phyloP scores from a whole-genome alignment of 2,888 invertebrate genomes.

The Noctuana brunneofusca region DNA sequence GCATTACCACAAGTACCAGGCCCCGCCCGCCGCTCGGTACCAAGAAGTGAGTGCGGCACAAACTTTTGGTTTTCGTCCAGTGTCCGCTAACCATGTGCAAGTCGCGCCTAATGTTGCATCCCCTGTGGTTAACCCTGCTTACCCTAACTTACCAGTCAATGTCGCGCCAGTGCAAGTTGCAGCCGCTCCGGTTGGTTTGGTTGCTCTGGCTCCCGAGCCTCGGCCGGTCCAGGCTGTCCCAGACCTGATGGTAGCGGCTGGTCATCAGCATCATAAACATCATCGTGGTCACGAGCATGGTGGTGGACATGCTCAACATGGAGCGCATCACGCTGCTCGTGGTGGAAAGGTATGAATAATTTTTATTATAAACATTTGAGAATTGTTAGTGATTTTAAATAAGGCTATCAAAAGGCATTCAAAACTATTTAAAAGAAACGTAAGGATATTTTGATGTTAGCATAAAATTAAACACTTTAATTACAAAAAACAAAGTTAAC shows the following conservation, averaged over 20 bases:
- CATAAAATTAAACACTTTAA: too few species aligned
- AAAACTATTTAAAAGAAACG: too few species aligned
- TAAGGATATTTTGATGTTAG: not conserved
- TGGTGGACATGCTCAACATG: slow-evolving; percentile 80
- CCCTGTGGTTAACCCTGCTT: slow-evolving; percentile 28
- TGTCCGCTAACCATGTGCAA: slow-evolving; percentile 25
- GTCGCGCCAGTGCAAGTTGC: slow-evolving; percentile 29
- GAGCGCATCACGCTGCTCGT: slow-evolving; percentile 76
- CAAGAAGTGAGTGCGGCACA: slow-evolving; percentile 48
- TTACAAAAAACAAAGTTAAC: not conserved
- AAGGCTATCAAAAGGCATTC: too few species aligned
- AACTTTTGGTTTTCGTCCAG: slow-evolving; percentile 44
- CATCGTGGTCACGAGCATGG: slow-evolving; percentile 68
- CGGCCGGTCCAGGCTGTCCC: slow-evolving; percentile 19
- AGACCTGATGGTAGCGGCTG: slow-evolving; percentile 43
- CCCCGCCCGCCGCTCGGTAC: slow-evolving; percentile 49
- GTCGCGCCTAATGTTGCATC: slow-evolving; percentile 28
- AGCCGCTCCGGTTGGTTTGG: slow-evolving; percentile 28
- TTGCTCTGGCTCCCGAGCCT: slow-evolving; percentile 31
- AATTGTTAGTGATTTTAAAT: too few species aligned
- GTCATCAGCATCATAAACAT: slow-evolving; percentile 52
- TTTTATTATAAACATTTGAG: not conserved
- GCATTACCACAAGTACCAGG: slow-evolving; percentile 68
- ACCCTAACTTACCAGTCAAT: slow-evolving; percentile 41
- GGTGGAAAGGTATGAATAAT: slow-evolving; percentile 75